Evolutionary conservation across 2,797 vertebrate genomes (phyloP).

Genomic region (Garrulus glandarius): DNA sequence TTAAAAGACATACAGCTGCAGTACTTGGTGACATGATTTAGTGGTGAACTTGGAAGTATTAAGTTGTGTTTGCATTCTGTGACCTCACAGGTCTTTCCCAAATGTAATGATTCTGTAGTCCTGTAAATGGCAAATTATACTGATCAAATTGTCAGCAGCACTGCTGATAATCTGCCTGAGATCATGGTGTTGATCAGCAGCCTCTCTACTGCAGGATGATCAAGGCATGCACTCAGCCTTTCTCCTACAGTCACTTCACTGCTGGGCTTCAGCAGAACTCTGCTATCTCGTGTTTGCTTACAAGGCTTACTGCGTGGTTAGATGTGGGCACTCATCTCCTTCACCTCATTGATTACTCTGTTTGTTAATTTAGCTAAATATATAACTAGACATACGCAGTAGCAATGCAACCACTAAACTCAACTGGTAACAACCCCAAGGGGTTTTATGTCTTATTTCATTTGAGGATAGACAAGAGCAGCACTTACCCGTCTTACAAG

Average conservation of each 20-base stretch:
- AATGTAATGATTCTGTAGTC: background rate
- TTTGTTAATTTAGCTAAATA: background rate
- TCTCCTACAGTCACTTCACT: background rate
- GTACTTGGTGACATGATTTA: background rate
- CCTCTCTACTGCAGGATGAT: background rate
- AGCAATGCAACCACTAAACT: background rate
- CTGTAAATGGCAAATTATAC: background rate
- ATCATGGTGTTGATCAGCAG: fast-evolving
- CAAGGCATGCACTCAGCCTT: fast-evolving
- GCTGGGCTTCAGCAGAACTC: background rate
- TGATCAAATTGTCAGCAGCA: background rate
- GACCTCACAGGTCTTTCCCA: background rate
- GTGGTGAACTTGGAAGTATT: background rate
- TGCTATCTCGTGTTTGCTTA: fast-evolving
- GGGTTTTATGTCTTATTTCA: background rate
- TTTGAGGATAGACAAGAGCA: background rate
- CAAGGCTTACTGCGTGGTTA: background rate
- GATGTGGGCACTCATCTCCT: background rate
- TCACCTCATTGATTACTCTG: background rate
- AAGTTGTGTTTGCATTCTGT: background rate
- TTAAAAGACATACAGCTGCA: background rate
- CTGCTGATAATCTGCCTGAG: background rate
- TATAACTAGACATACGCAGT: background rate
- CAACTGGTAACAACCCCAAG: background rate
- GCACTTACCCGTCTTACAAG: background rate